Percentiles rank a stretch among this genome's conserved stretches.
phyloP scores from a whole-genome alignment of 2,888 invertebrate species.

The Mayetiola destructor region DNA sequence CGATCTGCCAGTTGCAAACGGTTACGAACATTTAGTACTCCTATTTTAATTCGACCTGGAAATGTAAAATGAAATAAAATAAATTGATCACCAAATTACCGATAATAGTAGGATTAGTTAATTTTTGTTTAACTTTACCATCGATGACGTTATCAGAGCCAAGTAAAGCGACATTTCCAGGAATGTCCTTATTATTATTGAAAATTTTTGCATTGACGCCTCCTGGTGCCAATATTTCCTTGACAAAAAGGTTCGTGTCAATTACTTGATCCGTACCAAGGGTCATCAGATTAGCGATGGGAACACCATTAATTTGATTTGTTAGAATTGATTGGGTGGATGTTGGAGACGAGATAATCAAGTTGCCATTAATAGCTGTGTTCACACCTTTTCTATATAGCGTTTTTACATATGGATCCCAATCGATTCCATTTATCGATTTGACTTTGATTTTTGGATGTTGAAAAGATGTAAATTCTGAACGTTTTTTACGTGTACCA shows the following conservation, averaged over 20 bases:
- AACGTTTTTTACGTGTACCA: not conserved
- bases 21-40: not conserved
- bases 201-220: not conserved
- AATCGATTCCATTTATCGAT: not conserved
- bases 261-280: not conserved
- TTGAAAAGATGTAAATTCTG: not conserved
- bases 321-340: not conserved
- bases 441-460: not conserved
- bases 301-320: no score
- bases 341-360: not conserved
- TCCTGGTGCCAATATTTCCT: not conserved
- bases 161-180: not conserved
- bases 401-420: not conserved
- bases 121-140: not conserved
- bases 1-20: not conserved
- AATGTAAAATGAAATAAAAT: not conserved
- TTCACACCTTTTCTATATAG: not conserved
- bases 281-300: not conserved
- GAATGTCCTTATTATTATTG: not conserved
- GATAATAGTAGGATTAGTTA: not conserved
- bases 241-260: not conserved
- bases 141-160: not conserved
- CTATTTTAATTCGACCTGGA: constrained; percentile 6
- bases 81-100: not conserved
- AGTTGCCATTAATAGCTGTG: not conserved